Conservation (phyloP, 2,797 vertebrate genomes). For the Rhodeus uyekii region DNA sequence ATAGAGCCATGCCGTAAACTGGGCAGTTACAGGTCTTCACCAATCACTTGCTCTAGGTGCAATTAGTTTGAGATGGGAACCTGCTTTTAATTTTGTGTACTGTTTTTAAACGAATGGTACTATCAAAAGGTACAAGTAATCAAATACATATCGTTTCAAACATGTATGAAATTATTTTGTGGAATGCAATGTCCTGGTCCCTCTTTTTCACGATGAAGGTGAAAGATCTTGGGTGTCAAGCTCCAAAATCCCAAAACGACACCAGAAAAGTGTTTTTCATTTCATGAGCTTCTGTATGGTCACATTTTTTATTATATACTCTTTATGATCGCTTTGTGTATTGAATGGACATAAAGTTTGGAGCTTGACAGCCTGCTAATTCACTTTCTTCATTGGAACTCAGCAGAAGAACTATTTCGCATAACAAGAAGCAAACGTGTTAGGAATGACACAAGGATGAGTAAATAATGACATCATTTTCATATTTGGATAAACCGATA, state of each 20-base stretch:
- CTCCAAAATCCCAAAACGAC: neutral
- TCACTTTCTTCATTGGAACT: neutral
- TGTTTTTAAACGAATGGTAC: neutral
- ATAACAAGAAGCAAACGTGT: neutral
- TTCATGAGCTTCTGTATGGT: neutral
- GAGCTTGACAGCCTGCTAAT: neutral
- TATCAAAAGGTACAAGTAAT: neutral
- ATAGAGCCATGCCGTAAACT: slow-evolving; percentile 55
- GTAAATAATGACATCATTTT: neutral
- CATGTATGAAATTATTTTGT: neutral
- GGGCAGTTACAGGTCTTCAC: slow-evolving; percentile 44
- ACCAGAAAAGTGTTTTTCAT: neutral
- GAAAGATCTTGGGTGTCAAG: neutral
- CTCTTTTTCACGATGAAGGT: neutral
- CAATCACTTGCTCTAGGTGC: slow-evolving; percentile 50
- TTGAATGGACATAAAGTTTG: neutral
- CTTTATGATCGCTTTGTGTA: neutral
- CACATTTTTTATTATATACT: neutral
- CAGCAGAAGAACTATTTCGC: neutral
- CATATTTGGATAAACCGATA: neutral
- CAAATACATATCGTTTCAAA: neutral
- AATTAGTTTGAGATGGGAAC: slow-evolving; percentile 45
- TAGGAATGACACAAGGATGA: neutral
- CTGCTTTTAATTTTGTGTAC: slow-evolving; percentile 49
- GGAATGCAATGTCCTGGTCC: neutral